Base-by-base conservation (phyloP, 2,797 vertebrate genomes). In the Orestias chungarensis region DNA sequence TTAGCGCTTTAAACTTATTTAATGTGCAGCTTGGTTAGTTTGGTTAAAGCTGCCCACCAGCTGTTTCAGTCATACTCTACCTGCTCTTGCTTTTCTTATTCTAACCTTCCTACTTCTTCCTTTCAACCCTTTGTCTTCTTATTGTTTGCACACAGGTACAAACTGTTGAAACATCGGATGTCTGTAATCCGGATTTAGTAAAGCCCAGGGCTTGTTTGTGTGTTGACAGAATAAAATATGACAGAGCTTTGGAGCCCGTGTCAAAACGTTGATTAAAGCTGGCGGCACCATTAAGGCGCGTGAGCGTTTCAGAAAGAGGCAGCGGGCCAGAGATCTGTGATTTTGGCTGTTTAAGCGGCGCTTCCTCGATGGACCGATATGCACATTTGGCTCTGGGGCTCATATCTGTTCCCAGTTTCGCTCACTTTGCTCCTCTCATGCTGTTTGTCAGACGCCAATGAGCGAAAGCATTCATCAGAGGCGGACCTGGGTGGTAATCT, bases 351-450 rank as follows among this genome's bases (percentile, higher is more conserved):
- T 76, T 76, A n/a, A 70, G 68, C 18, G n/a, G 81, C 42, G 79
- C 83, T 78, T 80, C 82, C 81, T 66, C 29, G 0, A 70, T 54
- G 50, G 80, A 75, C 76, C 75, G 66, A 82, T 89, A 84, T 89
- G 75, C 85, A 80, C 85, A 78, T 82, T 85, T 85, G 89, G 82
- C 90, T 81, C 86, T 91, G 82, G 87, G 87, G 85, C 87, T 87
- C 75, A 2, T 72, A 74, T 85, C 81, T 73, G 25, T 82, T 84
- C 82, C 79, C 77, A 75, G 57, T 54, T 81, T 68, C 3, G 1
- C 79, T 83, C 76, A 4, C 47, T 67, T 61, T 20, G 55, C 80
- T 31, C 76, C 79, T 75, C 76, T 64, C 64, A 52, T 52, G 78
- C 83, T 78, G 84, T 84, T 91, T 84, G 84, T 89, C 84, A 89